Conservation (phyloP, 1,140 invertebrate species). For the Neodiprion virginianus region DNA sequence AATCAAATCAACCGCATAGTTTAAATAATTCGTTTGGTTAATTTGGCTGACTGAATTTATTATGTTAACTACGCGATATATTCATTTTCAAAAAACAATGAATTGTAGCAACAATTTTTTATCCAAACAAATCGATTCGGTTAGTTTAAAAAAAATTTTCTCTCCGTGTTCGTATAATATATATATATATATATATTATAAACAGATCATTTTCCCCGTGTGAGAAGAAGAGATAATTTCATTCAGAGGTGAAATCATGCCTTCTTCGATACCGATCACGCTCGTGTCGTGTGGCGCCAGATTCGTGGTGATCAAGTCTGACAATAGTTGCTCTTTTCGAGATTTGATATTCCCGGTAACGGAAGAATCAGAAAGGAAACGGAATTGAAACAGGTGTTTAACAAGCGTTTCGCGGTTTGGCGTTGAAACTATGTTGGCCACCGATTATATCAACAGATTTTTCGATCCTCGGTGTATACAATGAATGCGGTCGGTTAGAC, state of each 20-base stretch:
- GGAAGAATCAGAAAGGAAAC: background rate
- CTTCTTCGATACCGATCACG: background rate
- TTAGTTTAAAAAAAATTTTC: too few species aligned
- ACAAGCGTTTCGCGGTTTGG: background rate
- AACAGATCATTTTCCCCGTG: too few species aligned
- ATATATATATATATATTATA: too few species aligned
- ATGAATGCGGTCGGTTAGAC: background rate
- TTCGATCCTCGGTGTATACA: background rate
- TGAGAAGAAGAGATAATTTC: background rate
- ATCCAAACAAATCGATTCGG: too few species aligned
- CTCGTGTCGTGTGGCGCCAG: background rate
- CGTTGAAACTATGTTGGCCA: background rate
- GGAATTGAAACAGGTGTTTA: slow-evolving; percentile 1
- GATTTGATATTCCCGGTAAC: background rate
- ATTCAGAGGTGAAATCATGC: background rate
- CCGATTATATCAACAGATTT: background rate
- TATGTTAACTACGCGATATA: too few species aligned
- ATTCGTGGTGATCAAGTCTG: background rate
- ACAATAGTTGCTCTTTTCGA: background rate
- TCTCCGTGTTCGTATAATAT: too few species aligned
- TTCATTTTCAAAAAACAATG: too few species aligned
- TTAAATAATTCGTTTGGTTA: too few species aligned
- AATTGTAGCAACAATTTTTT: too few species aligned
- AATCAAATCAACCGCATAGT: too few species aligned
- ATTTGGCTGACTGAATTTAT: too few species aligned